Conservation (phyloP, 2,888 invertebrate genomes). For the Ornithoptera alexandrae region DNA sequence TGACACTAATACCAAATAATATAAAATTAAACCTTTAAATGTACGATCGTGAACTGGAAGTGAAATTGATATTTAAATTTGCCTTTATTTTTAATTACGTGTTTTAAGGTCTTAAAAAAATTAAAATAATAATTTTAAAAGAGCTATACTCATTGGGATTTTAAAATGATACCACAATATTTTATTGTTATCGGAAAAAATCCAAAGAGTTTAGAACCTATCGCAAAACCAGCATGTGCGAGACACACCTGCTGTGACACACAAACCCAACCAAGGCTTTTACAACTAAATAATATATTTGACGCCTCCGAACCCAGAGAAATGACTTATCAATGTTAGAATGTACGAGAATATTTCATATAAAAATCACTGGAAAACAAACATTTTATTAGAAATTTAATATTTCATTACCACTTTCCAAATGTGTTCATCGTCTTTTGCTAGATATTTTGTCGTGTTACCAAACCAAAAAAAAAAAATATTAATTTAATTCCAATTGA, state of each 20-base stretch:
- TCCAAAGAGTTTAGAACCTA: slow-evolving; percentile 35
- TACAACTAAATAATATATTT: slow-evolving; percentile 15
- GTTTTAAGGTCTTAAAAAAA: neutral
- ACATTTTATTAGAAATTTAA: neutral
- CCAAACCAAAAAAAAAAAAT: slow-evolving; percentile 31
- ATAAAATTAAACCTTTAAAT: too few species aligned
- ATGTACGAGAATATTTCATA: neutral
- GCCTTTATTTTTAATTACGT: too few species aligned
- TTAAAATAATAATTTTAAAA: neutral
- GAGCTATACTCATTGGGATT: neutral
- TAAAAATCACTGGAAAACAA: neutral
- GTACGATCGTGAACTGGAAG: too few species aligned
- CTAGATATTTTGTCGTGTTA: slow-evolving; percentile 16
- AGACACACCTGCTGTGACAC: slow-evolving; percentile 40
- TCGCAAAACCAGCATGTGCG: slow-evolving; percentile 40
- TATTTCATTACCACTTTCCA: neutral
- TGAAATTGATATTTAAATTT: too few species aligned
- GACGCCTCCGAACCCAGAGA: neutral
- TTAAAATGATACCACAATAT: slow-evolving; percentile 20
- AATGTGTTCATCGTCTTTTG: neutral
- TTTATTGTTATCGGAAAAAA: slow-evolving; percentile 49
- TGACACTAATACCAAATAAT: neutral
- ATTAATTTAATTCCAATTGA: slow-evolving; percentile 30
- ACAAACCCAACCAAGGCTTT: slow-evolving; percentile 18
- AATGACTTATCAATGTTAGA: neutral